A percentile compares a stretch with the other conserved stretches of the same genome.
Conservation (phyloP, 2,797 vertebrate genomes). For the Paramormyrops hopkinsi region DNA sequence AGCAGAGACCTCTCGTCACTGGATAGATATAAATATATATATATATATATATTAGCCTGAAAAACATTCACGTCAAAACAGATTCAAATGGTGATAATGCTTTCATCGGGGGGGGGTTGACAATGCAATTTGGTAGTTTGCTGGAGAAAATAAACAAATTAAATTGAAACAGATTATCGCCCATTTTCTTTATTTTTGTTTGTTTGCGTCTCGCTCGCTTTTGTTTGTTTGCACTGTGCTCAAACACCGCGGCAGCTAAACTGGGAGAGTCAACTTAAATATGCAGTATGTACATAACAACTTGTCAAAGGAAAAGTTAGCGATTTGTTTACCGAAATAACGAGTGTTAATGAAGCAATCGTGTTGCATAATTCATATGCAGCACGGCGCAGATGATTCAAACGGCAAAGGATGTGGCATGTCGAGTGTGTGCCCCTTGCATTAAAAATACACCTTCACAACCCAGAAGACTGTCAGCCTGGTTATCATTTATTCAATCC, state of each 20-base stretch:
- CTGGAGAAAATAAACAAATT: not conserved
- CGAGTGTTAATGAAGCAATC: conserved; percentile 45
- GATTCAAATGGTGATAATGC: conserved; percentile 52
- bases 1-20: conserved; percentile 34
- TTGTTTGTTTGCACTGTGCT: conserved; percentile 45
- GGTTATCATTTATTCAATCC: conserved; percentile 61
- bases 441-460: conserved; percentile 68
- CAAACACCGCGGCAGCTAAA: conserved; percentile 33
- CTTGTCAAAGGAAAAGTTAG: conserved; percentile 60
- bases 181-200: conserved; percentile 32
- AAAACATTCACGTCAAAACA: conserved; percentile 42
- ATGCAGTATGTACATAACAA: conserved; percentile 72
- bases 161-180: conserved; percentile 26
- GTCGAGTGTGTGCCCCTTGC: conserved; percentile 53
- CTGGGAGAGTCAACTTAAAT: conserved; percentile 51
- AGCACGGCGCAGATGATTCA: conserved; percentile 50
- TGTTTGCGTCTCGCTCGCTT: conserved; percentile 17
- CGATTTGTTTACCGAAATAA: conserved; percentile 73
- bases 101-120: conserved; percentile 43
- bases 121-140: not conserved
- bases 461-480: conserved; percentile 48
- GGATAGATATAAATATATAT: conserved; percentile 33
- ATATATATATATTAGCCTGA: conserved; percentile 26
- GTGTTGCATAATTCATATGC: conserved; percentile 63
- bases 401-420: conserved; percentile 55